Percentiles rank a stretch among this genome's conserved stretches.
Conservation (phyloP, 2,797 vertebrate species). For the Anguilla marmorata region DNA sequence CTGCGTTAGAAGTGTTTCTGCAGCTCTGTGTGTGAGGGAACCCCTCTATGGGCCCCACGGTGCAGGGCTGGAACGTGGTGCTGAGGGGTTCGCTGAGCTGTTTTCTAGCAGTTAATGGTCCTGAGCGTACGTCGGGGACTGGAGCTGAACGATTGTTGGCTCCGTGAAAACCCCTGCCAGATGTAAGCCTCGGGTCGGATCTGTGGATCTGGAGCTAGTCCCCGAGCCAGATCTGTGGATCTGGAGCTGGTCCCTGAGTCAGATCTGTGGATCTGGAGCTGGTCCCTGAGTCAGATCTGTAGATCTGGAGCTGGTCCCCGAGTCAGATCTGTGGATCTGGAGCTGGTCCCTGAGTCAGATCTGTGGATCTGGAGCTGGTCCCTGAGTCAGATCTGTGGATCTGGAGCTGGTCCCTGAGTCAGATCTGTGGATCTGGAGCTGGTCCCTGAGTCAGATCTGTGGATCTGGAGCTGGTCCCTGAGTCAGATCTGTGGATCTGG, state of each 20-base stretch:
- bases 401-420: no score
- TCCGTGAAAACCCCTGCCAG: background rate
- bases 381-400: no score
- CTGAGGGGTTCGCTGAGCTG: background rate
- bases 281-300: no score
- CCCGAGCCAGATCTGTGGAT: no score
- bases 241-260: no score
- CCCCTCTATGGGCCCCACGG: background rate
- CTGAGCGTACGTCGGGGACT: background rate
- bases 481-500: background rate
- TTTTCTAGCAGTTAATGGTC: background rate
- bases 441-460: no score
- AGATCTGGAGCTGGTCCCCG: no score
- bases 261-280: no score
- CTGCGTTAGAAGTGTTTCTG: background rate
- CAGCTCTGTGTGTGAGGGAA: background rate
- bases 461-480: no score
- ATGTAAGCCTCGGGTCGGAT: background rate
- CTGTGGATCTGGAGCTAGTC: background rate
- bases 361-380: background rate
- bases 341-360: background rate
- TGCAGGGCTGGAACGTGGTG: background rate
- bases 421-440: no score
- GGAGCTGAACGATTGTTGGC: background rate
- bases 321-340: background rate